phyloP scores from a whole-genome alignment of 2,888 invertebrate species.

The Acleris sparsana region DNA sequence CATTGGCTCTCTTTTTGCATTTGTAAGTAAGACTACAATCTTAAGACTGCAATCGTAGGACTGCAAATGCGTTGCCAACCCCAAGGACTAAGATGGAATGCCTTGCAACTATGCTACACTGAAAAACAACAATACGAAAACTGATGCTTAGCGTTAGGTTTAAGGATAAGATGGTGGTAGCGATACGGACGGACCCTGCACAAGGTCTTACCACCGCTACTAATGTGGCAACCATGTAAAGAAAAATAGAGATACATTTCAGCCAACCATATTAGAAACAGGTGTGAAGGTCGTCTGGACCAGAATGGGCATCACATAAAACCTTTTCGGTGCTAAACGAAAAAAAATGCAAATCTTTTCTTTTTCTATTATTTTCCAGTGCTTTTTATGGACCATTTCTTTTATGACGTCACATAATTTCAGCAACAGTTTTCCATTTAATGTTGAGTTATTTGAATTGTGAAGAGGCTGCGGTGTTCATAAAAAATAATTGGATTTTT shows the following conservation, averaged over 20 bases:
- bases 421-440: conserved; percentile 13
- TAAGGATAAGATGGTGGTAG: too few relatives aligned
- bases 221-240: too few relatives aligned
- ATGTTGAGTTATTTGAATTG: conserved; percentile 5
- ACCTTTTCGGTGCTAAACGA: conserved; percentile 2
- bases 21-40: too few relatives aligned
- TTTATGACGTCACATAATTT: conserved; percentile 21
- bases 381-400: conserved; percentile 15
- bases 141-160: too few relatives aligned
- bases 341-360: conserved; percentile 23
- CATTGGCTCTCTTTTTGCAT: too few relatives aligned
- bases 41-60: too few relatives aligned
- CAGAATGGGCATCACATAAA: conserved; percentile 3
- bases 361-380: conserved; percentile 10
- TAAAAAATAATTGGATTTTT: conserved; percentile 6
- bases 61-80: too few relatives aligned
- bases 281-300: conserved; percentile 4
- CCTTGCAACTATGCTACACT: too few relatives aligned
- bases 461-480: not conserved
- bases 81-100: too few relatives aligned
- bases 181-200: too few relatives aligned
- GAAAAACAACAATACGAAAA: too few relatives aligned
- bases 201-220: too few relatives aligned
- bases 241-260: not conserved
- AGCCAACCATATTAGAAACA: conserved; percentile 1